phyloP scores from a whole-genome alignment of 2,888 invertebrate species.

The Melipona beecheii region DNA sequence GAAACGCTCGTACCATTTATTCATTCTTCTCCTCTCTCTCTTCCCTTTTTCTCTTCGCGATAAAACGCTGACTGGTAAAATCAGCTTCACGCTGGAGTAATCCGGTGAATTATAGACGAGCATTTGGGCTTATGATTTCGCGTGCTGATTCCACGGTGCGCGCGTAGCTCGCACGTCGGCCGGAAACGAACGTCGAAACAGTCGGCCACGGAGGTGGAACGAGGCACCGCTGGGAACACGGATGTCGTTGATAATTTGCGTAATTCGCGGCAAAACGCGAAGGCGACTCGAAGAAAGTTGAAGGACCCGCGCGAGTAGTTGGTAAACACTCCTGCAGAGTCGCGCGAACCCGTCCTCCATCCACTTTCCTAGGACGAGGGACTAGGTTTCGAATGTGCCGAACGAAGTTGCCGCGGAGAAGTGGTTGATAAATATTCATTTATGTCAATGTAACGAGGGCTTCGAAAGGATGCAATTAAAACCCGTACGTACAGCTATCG shows the following conservation, averaged over 20 bases:
- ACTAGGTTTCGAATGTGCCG: conserved; percentile 46
- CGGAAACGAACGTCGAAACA: conserved; percentile 42
- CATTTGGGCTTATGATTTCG: conserved; percentile 24
- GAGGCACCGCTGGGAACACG: conserved; percentile 39
- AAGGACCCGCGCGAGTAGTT: conserved; percentile 45
- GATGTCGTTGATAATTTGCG: conserved; percentile 65
- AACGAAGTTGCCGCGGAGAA: neutral
- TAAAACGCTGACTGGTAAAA: neutral
- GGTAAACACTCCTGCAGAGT: conserved; percentile 43
- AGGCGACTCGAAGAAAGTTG: conserved; percentile 45
- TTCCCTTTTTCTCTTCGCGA: neutral
- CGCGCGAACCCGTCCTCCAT: conserved; percentile 10
- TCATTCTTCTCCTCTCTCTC: neutral
- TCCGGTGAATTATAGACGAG: conserved; percentile 21
- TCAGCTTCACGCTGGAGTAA: neutral
- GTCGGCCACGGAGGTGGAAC: conserved; percentile 27
- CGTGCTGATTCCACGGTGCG: conserved; percentile 16
- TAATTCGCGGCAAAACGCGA: conserved; percentile 60
- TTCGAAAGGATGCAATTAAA: conserved; percentile 54
- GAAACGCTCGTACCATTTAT: neutral
- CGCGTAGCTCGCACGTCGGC: neutral
- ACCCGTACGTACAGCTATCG: conserved; percentile 23
- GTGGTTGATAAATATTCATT: conserved; percentile 58
- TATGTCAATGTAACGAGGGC: conserved; percentile 30
- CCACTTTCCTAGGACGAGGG: neutral